Percentiles rank a stretch among this genome's conserved stretches.
Evolutionary conservation across 2,113 vertebrate species (phyloP).

Genomic region (Bothrops jararaca): DNA sequence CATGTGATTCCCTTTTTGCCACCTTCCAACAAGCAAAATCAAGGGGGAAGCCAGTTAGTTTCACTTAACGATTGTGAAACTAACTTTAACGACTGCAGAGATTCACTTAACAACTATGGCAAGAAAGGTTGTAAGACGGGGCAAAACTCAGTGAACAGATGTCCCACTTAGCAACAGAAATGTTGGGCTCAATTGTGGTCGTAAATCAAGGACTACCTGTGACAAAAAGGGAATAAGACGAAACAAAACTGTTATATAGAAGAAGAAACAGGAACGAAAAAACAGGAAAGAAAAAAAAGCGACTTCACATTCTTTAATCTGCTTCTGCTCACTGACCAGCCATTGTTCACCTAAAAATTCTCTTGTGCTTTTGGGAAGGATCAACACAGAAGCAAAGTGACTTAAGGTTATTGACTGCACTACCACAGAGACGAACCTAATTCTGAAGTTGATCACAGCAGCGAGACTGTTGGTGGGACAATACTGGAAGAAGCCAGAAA

Average conservation of each 20-base stretch:
- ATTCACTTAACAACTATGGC: not conserved
- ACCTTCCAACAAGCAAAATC: not conserved
- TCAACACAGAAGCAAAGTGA: not conserved
- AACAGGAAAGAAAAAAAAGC: not conserved
- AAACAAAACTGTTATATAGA: not conserved
- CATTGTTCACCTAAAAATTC: not conserved
- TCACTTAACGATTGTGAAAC: not conserved
- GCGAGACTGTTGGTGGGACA: no score
- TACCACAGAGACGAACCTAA: no score
- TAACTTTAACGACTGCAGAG: not conserved
- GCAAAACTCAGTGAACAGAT: not conserved
- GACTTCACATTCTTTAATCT: not conserved
- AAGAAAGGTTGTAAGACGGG: not conserved
- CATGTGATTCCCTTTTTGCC: not conserved
- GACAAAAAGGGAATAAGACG: not conserved
- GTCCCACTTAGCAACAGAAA: not conserved
- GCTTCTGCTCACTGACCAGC: not conserved
- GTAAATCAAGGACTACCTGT: not conserved
- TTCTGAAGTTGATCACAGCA: no score
- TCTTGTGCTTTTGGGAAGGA: not conserved
- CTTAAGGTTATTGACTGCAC: no score
- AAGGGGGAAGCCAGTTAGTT: not conserved
- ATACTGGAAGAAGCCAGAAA: no score
- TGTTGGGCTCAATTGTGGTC: not conserved
- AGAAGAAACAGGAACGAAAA: not conserved